phyloP scores from a whole-genome alignment of 1,140 invertebrate species.

The Grapholita molesta region DNA sequence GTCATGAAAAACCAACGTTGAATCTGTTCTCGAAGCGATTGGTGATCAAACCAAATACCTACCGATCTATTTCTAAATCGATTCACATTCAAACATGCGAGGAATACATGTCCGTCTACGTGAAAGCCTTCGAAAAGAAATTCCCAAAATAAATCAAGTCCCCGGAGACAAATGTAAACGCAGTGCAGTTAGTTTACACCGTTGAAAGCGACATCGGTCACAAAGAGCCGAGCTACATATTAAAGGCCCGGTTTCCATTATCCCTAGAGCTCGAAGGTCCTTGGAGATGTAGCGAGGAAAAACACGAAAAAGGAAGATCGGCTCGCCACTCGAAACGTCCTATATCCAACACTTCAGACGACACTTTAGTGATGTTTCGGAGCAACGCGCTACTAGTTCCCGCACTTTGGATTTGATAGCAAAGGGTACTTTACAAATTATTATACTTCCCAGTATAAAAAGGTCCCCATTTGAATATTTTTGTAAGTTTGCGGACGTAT shows the following conservation, averaged over 20 bases:
- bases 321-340: not conserved
- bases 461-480: slow-evolving; percentile 10
- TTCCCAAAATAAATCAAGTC: not conserved
- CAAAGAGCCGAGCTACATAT: slow-evolving; percentile 31
- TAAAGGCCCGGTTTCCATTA: slow-evolving; percentile 59
- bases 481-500: not conserved
- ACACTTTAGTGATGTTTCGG: not conserved
- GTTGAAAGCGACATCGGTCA: slow-evolving; percentile 11
- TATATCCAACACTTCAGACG: not conserved
- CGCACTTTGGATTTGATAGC: slow-evolving; percentile 40
- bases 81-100: not conserved
- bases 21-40: too few relatives aligned
- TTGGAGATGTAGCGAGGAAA: slow-evolving; percentile 55
- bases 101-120: not conserved
- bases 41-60: too few relatives aligned
- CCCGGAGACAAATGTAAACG: slow-evolving; percentile 1
- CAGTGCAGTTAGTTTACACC: not conserved
- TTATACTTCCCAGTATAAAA: slow-evolving; percentile 15
- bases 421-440: slow-evolving; percentile 23
- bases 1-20: too few relatives aligned
- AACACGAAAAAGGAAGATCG: slow-evolving; percentile 34
- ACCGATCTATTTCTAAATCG: too few relatives aligned
- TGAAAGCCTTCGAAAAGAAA: not conserved
- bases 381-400: slow-evolving; percentile 18
- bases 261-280: slow-evolving; percentile 41